Percentiles rank a stretch among this genome's conserved stretches.
These are phyloP conservation scores for Oxyruncus cristatus DNA, from an alignment of 2,113 vertebrate species.

Conservation along the genomic window DNA sequence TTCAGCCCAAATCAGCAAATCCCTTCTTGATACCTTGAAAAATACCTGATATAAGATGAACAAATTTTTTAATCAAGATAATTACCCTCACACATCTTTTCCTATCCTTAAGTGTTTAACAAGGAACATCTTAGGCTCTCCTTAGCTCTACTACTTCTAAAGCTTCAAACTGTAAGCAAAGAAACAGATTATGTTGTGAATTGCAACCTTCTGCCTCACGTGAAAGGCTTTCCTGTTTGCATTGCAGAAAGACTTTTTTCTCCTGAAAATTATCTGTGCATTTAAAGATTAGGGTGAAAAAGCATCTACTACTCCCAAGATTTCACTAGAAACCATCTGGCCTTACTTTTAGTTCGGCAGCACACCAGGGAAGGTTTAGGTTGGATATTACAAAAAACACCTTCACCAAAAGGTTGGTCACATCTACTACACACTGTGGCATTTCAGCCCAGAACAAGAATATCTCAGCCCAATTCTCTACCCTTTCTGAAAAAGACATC, in stretches of 20 bases:
- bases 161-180: constrained; percentile 15
- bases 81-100: not conserved
- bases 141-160: not conserved
- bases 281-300: not conserved
- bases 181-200: not conserved
- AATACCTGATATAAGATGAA: not conserved
- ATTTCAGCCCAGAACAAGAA: not conserved
- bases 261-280: not conserved
- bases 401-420: not conserved
- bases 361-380: not conserved
- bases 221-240: not conserved
- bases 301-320: not conserved
- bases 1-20: constrained; percentile 22
- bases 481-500: not conserved
- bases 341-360: not conserved
- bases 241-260: not conserved
- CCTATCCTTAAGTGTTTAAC: constrained; percentile 5
- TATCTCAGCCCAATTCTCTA: not conserved
- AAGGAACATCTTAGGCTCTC: constrained; percentile 6
- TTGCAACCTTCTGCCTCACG: not conserved
- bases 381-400: not conserved
- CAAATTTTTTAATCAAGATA: constrained; percentile 26
- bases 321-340: not conserved
- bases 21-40: constrained; percentile 31
- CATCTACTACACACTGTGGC: not conserved